These are phyloP conservation scores for Epicauta chinensis DNA, from an alignment of 1,140 invertebrate genomes.

Conservation along the genomic window DNA sequence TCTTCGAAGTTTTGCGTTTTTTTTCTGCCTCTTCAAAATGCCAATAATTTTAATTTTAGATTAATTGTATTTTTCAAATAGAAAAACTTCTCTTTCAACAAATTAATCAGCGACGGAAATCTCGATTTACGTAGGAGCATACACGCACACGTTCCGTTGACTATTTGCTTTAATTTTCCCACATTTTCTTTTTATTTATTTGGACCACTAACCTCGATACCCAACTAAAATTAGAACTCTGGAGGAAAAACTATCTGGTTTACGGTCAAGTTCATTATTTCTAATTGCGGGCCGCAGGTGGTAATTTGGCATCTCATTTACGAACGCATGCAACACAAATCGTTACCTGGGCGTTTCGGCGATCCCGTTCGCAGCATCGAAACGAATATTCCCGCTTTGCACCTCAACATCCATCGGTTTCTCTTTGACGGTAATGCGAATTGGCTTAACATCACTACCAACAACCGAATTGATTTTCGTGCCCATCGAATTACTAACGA, in stretches of 20 bases:
- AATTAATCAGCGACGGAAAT: not conserved
- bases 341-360: conserved; percentile 38
- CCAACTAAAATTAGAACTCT: conserved; percentile 10
- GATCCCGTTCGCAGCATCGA: conserved; percentile 37
- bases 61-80: not conserved
- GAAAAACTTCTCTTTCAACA: not conserved
- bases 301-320: conserved; percentile 4
- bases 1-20: conserved; percentile 11
- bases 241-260: not conserved
- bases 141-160: conserved; percentile 11
- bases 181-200: no score
- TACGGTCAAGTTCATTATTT: conserved; percentile 7
- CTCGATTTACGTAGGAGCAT: no score
- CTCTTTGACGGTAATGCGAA: conserved; percentile 38
- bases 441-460: conserved; percentile 37
- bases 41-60: not conserved
- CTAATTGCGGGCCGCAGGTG: not conserved
- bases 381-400: conserved; percentile 38
- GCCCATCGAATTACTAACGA: conserved; percentile 18
- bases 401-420: conserved; percentile 38
- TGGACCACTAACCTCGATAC: conserved; percentile 20
- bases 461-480: conserved; percentile 32
- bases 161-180: not conserved
- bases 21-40: conserved; percentile 1
- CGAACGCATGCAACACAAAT: no score